Conservation (phyloP, 2,797 vertebrate genomes). For the Melanotaenia parkinsoni region DNA sequence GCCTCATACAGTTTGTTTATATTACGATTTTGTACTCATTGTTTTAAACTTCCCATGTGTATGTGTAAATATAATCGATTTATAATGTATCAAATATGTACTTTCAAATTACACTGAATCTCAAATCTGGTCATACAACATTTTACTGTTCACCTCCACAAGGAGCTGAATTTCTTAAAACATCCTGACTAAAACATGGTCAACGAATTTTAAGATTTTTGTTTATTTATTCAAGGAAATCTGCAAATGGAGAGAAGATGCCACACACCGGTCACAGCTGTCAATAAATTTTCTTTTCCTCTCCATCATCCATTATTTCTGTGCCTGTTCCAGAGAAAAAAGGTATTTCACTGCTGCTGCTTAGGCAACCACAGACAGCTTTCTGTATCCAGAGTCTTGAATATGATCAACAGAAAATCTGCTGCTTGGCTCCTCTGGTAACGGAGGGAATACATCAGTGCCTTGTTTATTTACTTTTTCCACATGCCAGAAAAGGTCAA, state of each 20-base stretch:
- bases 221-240: constrained; percentile 41
- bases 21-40: not conserved
- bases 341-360: constrained; percentile 49
- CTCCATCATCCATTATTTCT: constrained; percentile 60
- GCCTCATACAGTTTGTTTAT: constrained; percentile 18
- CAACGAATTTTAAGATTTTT: constrained; percentile 31
- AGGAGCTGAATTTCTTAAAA: constrained; percentile 33
- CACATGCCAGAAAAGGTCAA: constrained; percentile 83
- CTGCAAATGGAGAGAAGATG: constrained; percentile 54
- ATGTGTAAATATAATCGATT: constrained; percentile 19
- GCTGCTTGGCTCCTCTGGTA: constrained; percentile 68
- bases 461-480: constrained; percentile 83
- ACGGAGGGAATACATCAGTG: constrained; percentile 76
- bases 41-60: not conserved
- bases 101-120: constrained; percentile 21
- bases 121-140: constrained; percentile 10
- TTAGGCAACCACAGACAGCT: constrained; percentile 57
- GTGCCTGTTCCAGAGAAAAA: constrained; percentile 32
- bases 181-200: constrained; percentile 50
- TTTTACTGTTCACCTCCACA: constrained; percentile 35
- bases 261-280: constrained; percentile 58
- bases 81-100: constrained; percentile 16
- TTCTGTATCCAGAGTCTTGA: constrained; percentile 70
- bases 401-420: constrained; percentile 69
- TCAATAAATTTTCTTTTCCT: constrained; percentile 65